phyloP scores from a whole-genome alignment of 2,888 invertebrate species.

The Drosophila leonis region DNA sequence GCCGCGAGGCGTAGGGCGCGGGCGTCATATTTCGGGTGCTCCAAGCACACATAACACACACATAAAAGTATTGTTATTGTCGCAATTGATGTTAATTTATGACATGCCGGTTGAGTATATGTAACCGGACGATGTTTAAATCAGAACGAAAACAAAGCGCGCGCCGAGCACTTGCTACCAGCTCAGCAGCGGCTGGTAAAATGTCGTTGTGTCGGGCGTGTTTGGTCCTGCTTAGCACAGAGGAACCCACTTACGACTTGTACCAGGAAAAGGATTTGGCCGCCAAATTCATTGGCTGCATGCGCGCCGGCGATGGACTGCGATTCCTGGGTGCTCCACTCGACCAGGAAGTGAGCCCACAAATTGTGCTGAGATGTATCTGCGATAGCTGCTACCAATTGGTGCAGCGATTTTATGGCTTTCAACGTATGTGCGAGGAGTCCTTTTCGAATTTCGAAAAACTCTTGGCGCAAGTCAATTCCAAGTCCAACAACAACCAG shows the following conservation, averaged over 20 bases:
- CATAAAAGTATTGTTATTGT: slow-evolving; percentile 36
- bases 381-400: slow-evolving; percentile 73
- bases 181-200: slow-evolving; percentile 6
- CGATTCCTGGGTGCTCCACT: slow-evolving; percentile 4
- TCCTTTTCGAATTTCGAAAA: slow-evolving; percentile 68
- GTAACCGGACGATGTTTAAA: slow-evolving; percentile 50
- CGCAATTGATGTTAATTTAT: slow-evolving; percentile 69
- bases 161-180: slow-evolving; percentile 40
- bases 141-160: slow-evolving; percentile 46
- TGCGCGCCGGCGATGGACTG: slow-evolving; percentile 21
- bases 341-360: slow-evolving; percentile 39
- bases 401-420: slow-evolving; percentile 73
- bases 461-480: slow-evolving; percentile 47
- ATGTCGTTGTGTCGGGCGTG: slow-evolving; percentile 70
- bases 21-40: slow-evolving; percentile 22
- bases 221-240: slow-evolving; percentile 51
- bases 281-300: slow-evolving; percentile 61
- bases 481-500: not conserved
- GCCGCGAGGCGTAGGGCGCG: slow-evolving; percentile 24
- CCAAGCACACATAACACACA: not conserved
- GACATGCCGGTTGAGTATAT: slow-evolving; percentile 20
- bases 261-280: slow-evolving; percentile 62
- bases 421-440: slow-evolving; percentile 77
- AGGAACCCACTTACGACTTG: slow-evolving; percentile 55
- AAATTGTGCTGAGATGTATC: slow-evolving; percentile 67